phyloP scores from a whole-genome alignment of 2,888 invertebrate genomes.

The Lysandra coridon region DNA sequence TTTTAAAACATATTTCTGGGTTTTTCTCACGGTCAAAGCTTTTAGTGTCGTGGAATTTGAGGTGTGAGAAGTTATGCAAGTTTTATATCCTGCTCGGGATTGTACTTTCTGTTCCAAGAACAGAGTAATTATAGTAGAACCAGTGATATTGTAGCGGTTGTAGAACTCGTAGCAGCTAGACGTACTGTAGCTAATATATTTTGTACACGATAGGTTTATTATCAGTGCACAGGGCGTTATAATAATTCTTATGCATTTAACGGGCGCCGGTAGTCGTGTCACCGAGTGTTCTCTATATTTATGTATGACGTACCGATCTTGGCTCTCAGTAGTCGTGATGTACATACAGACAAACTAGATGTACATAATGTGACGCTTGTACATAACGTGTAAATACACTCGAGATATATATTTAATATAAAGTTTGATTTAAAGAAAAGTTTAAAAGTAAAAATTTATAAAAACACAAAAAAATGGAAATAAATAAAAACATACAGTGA shows the following conservation, averaged over 20 bases:
- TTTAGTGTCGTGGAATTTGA: background rate
- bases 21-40: background rate
- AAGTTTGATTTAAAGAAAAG: slow-evolving; percentile 74
- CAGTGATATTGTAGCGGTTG: background rate
- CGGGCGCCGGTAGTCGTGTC: background rate
- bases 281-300: slow-evolving; percentile 48
- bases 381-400: slow-evolving; percentile 74
- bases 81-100: background rate
- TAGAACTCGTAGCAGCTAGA: background rate
- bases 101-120: background rate
- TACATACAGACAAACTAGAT: slow-evolving; percentile 50
- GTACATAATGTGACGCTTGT: slow-evolving; percentile 64
- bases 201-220: slow-evolving; percentile 23
- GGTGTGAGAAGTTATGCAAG: background rate
- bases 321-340: slow-evolving; percentile 39
- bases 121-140: background rate
- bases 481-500: slow-evolving; percentile 76
- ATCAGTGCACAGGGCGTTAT: slow-evolving; percentile 23
- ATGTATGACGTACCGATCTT: slow-evolving; percentile 46
- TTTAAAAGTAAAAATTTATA: slow-evolving; percentile 69
- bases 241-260: slow-evolving; percentile 28
- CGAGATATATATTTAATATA: slow-evolving; percentile 72
- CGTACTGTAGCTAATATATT: slow-evolving; percentile 27
- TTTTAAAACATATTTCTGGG: background rate
- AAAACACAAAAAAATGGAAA: slow-evolving; percentile 69